These are phyloP conservation scores for Andrena hattorfiana DNA, from an alignment of 2,888 invertebrate species.

Conservation along the genomic window DNA sequence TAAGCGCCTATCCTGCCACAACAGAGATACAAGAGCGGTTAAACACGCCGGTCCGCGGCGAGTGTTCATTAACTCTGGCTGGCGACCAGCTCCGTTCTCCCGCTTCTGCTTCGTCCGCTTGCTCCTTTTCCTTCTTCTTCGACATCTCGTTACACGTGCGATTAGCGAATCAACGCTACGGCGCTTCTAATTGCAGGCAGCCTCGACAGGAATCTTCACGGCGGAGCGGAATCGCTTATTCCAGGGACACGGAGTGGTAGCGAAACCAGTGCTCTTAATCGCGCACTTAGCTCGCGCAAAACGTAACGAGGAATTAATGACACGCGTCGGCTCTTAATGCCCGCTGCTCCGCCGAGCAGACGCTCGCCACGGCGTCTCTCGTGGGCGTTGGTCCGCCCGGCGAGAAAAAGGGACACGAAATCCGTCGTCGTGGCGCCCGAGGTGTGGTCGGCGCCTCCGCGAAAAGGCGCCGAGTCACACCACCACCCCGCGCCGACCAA, in stretches of 20 bases:
- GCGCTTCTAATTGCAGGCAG: slow-evolving; percentile 2
- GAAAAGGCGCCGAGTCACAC: slow-evolving; percentile 74
- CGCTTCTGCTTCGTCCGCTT: background rate
- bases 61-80: slow-evolving; percentile 20
- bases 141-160: slow-evolving; percentile 9
- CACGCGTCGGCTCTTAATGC: background rate
- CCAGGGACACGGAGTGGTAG: background rate
- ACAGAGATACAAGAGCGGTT: slow-evolving; percentile 4
- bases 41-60: background rate
- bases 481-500: slow-evolving; percentile 62
- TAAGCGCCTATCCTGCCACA: background rate
- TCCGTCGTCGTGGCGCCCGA: slow-evolving; percentile 78
- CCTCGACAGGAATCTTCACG: background rate
- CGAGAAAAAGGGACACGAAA: slow-evolving; percentile 52
- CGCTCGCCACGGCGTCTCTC: background rate
- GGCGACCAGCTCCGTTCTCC: slow-evolving; percentile 5
- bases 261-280: slow-evolving; percentile 3
- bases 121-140: background rate
- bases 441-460: slow-evolving; percentile 79
- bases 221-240: background rate
- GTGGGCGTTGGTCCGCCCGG: slow-evolving; percentile 15
- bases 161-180: slow-evolving; percentile 17
- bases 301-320: slow-evolving; percentile 28
- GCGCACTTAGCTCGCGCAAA: slow-evolving; percentile 17
- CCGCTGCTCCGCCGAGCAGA: background rate